Evolutionary conservation across 2,888 invertebrate genomes (phyloP).

Genomic region (Paralinhomoeus sp.): DNA sequence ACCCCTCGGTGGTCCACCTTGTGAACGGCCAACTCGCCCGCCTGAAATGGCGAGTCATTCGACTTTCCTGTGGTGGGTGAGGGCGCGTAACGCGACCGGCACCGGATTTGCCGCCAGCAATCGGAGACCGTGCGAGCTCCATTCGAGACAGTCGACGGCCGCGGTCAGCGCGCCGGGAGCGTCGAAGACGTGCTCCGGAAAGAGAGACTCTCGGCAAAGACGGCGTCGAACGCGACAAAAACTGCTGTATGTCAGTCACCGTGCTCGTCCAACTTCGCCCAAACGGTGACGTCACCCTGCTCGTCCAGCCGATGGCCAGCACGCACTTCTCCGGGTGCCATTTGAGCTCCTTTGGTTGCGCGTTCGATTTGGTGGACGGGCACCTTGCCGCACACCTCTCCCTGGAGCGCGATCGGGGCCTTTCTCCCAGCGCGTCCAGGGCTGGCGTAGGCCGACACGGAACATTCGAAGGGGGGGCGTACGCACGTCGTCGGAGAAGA

Average conservation of each 20-base stretch:
- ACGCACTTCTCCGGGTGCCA: constrained; percentile 16
- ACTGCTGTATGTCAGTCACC: neutral
- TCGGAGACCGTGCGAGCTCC: constrained; percentile 5
- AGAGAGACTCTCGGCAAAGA: neutral
- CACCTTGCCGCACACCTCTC: too few species aligned
- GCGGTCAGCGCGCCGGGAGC: neutral
- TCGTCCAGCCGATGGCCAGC: constrained; percentile 15
- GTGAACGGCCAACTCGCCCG: neutral
- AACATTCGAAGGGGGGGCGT: too few species aligned
- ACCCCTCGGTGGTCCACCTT: neutral
- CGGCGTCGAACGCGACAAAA: neutral
- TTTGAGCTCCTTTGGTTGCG: constrained; percentile 2
- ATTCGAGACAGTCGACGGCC: constrained; percentile 3
- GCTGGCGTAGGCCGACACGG: too few species aligned
- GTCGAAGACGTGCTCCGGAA: neutral
- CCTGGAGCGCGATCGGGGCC: too few species aligned
- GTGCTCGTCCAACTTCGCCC: neutral
- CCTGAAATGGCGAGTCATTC: too few species aligned
- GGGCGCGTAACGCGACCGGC: too few species aligned
- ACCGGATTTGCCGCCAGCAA: constrained; percentile 8
- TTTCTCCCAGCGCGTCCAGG: too few species aligned
- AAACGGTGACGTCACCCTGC: constrained; percentile 10
- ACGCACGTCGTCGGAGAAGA: too few species aligned
- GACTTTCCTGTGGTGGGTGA: too few species aligned
- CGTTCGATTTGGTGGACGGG: neutral